Evolutionary conservation across 2,888 invertebrate genomes (phyloP).

Genomic region (Noctuana brunneofusca): DNA sequence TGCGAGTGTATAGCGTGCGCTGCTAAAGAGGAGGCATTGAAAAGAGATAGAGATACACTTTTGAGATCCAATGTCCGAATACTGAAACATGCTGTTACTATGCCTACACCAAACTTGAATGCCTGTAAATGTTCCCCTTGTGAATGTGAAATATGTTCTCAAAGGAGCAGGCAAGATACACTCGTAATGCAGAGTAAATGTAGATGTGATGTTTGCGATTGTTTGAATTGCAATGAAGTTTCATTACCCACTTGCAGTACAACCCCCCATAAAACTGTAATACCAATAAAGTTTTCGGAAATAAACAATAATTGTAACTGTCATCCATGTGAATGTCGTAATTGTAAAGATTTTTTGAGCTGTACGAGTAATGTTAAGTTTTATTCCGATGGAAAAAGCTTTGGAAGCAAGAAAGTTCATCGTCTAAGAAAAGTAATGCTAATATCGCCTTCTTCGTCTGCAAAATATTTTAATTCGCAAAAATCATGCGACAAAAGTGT

Average conservation of each 20-base stretch:
- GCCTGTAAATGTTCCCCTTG: slow-evolving; percentile 45
- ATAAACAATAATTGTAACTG: slow-evolving; percentile 24
- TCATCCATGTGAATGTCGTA: slow-evolving; percentile 16
- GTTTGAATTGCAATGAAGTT: slow-evolving; percentile 36
- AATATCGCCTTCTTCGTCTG: slow-evolving; percentile 19
- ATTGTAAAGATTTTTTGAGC: slow-evolving; percentile 38
- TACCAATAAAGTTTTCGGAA: slow-evolving; percentile 13
- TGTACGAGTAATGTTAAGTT: slow-evolving; percentile 21
- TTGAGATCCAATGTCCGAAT: not conserved
- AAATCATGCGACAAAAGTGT: slow-evolving; percentile 1
- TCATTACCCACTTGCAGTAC: not conserved
- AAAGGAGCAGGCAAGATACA: slow-evolving; percentile 26
- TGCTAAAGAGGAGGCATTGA: slow-evolving; percentile 39
- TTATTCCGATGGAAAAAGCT: slow-evolving; percentile 7
- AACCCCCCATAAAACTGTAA: not conserved
- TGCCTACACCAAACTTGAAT: slow-evolving; percentile 2
- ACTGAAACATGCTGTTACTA: not conserved
- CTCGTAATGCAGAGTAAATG: slow-evolving; percentile 35
- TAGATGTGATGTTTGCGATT: slow-evolving; percentile 45
- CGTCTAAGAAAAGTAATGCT: slow-evolving; percentile 19
- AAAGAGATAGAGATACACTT: slow-evolving; percentile 24
- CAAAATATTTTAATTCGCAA: not conserved
- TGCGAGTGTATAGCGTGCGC: slow-evolving; percentile 54
- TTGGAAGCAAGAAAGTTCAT: slow-evolving; percentile 2
- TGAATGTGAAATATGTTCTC: slow-evolving; percentile 44